Conservation (phyloP, 2,113 vertebrate genomes). For the Paramisgurnus dabryanus region DNA sequence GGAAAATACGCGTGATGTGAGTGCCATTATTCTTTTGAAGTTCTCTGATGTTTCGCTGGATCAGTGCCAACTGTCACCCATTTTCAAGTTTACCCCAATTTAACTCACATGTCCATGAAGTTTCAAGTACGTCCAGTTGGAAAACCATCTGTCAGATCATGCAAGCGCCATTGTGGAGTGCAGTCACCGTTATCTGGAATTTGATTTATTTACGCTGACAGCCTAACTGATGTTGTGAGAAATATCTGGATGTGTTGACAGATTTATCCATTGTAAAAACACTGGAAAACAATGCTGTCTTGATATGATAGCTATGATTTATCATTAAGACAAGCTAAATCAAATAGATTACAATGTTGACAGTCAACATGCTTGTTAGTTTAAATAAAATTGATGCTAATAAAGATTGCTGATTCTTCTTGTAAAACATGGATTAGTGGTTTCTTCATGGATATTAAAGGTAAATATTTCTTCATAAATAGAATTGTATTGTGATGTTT, state of each 20-base stretch:
- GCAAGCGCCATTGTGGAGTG: neutral
- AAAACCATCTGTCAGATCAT: neutral
- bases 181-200: slow-evolving; percentile 40
- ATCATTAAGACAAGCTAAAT: slow-evolving; percentile 41
- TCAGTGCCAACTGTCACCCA: neutral
- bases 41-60: neutral
- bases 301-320: slow-evolving; percentile 34
- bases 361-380: neutral
- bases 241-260: slow-evolving; percentile 37
- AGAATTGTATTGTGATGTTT: neutral
- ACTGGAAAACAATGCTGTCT: slow-evolving; percentile 45
- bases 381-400: no score
- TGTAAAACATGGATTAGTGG: neutral
- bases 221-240: slow-evolving; percentile 20
- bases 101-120: neutral
- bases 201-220: slow-evolving; percentile 14
- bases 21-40: neutral
- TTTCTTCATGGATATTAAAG: neutral
- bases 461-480: no score
- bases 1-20: neutral
- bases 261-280: slow-evolving; percentile 40
- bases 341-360: slow-evolving; percentile 37
- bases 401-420: neutral
- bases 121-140: neutral
- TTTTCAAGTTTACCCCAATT: neutral